Base-by-base conservation (phyloP, 1,140 invertebrate genomes). In the Thaumatotibia leucotreta region DNA sequence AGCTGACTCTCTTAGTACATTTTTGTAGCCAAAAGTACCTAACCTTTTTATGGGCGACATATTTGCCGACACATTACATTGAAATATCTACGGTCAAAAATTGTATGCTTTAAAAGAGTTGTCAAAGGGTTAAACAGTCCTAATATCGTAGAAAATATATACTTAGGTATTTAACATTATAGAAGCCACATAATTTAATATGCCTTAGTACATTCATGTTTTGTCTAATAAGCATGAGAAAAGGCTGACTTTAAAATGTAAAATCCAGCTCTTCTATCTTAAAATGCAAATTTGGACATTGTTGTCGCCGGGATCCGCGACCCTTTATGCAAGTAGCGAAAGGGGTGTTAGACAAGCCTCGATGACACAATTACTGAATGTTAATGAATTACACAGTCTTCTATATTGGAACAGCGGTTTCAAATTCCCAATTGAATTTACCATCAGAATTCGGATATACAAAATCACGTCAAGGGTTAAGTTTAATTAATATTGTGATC, bases 201-300 rank as follows among this genome's bases (percentile, higher is more conserved):
- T n/a, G 14, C 39, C n/a, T 4, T 20, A 45, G 14, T 45, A 45
- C 17, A 45, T 45, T 45, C 14, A 45, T 20, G 39, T 45, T 45
- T 45, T 45, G 17, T 45, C 39, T 45, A 45, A 45, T 45, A 45
- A 45, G 39, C 39, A 45, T 45, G 17, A 45, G 39, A 45, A 45
- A 35, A 45, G 39, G 39, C 39, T 9, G 39, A 45, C 14, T 17
- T 45, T 45, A 45, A 45, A 45, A 20, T 45, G 39, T 45, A 45
- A 45, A 45, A 20, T 45, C n/a, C 14, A 17, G 8, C 14, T 45
- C 22, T 24, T 24, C 24, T 58, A 58, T 58, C 23, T 58, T 58
- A 27, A 58, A 58, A 58, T 58, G 52, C 52, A 58, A 58, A 58
- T 58, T 58, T 27, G 11, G 52, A 58, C 52, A 58, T 58, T 58